A percentile compares a stretch with the other conserved stretches of the same genome.
Conservation (phyloP, 1,140 invertebrate genomes). For the Diuraphis noxia region DNA sequence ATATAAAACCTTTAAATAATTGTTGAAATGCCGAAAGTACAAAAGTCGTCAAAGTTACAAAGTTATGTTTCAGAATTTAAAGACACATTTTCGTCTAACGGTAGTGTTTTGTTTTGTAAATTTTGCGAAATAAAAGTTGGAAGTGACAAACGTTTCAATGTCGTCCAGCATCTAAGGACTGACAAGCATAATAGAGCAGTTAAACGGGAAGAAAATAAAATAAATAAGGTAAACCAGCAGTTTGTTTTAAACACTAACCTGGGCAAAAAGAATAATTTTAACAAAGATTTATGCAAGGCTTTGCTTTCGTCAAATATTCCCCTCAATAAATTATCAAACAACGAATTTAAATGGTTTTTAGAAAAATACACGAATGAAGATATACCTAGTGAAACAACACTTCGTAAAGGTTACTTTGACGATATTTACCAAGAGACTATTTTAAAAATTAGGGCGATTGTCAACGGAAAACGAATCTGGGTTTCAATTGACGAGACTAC, state of each 20-base stretch:
- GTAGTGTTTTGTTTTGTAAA: neutral
- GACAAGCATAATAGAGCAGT: neutral
- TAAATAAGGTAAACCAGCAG: neutral
- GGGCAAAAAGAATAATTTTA: neutral
- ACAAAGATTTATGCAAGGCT: no score
- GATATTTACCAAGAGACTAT: neutral
- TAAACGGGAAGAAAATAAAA: neutral
- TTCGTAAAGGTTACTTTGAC: neutral
- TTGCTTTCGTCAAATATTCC: conserved; percentile 8
- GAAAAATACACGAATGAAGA: conserved; percentile 6
- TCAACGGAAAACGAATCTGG: neutral
- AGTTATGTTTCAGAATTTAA: neutral
- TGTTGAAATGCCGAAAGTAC: no score
- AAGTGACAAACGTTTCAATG: neutral
- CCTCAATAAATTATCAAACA: neutral
- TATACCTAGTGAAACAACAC: neutral
- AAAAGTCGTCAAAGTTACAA: neutral
- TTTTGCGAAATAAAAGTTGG: neutral
- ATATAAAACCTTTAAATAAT: no score
- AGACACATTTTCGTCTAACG: neutral
- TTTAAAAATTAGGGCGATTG: neutral
- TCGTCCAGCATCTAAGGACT: neutral
- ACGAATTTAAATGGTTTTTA: neutral
- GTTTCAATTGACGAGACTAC: no score
- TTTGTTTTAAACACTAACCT: neutral